phyloP scores from a whole-genome alignment of 2,888 invertebrate species.

The Drosophila prostipennis region DNA sequence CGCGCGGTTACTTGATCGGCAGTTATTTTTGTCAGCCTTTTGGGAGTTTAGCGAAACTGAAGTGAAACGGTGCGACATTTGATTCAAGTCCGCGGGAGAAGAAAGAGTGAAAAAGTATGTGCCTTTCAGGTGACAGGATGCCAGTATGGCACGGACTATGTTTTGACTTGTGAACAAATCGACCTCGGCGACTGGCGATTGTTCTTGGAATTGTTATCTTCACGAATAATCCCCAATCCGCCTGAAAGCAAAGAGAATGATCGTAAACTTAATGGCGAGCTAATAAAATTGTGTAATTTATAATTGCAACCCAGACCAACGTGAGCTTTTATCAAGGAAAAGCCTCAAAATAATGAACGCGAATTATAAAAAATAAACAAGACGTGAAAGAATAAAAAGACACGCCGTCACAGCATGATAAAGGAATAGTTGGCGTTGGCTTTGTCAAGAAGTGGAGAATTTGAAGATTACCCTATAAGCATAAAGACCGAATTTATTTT shows the following conservation, averaged over 20 bases:
- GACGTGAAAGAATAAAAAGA: slow-evolving; percentile 10
- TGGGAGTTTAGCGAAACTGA: slow-evolving; percentile 5
- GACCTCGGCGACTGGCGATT: neutral
- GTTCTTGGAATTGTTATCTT: slow-evolving; percentile 1
- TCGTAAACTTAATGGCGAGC: slow-evolving; percentile 14
- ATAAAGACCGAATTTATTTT: neutral
- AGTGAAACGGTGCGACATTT: slow-evolving; percentile 17
- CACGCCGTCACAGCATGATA: slow-evolving; percentile 22
- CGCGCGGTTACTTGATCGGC: slow-evolving; percentile 67
- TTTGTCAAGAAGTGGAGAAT: neutral
- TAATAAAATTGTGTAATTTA: slow-evolving; percentile 58
- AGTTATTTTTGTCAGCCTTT: slow-evolving; percentile 32
- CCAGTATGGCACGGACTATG: slow-evolving; percentile 1
- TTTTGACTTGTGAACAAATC: neutral
- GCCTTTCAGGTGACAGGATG: slow-evolving; percentile 3
- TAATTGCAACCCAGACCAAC: slow-evolving; percentile 13
- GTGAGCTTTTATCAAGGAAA: slow-evolving; percentile 28
- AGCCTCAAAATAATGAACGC: slow-evolving; percentile 18
- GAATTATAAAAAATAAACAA: slow-evolving; percentile 3
- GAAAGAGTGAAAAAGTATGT: slow-evolving; percentile 26
- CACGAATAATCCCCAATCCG: slow-evolving; percentile 11
- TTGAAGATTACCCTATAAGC: neutral
- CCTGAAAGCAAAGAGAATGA: slow-evolving; percentile 34
- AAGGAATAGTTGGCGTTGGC: slow-evolving; percentile 10
- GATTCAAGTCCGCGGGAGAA: slow-evolving; percentile 2